Conservation (phyloP, 2,888 invertebrate species). For the Temnothorax ravouxi region DNA sequence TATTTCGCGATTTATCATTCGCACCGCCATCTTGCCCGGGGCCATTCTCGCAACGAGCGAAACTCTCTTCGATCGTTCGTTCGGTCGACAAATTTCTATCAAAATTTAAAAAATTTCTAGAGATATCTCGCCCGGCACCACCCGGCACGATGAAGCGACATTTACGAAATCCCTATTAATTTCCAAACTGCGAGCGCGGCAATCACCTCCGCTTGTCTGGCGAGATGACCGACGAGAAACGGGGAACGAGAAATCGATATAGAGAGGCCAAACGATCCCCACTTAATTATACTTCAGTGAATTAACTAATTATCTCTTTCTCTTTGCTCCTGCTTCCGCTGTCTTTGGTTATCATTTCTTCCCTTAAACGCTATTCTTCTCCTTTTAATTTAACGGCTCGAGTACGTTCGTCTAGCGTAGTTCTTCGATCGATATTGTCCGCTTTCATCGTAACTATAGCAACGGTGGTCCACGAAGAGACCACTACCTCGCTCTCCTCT, state of each 20-base stretch:
- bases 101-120: not conserved
- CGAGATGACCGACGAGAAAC: constrained; percentile 14
- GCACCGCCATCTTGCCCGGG: constrained; percentile 54
- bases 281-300: constrained; percentile 76
- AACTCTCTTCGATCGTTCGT: constrained; percentile 13
- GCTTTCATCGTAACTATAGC: constrained; percentile 82
- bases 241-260: constrained; percentile 30
- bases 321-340: constrained; percentile 22
- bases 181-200: constrained; percentile 40
- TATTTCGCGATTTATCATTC: constrained; percentile 68
- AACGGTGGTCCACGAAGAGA: constrained; percentile 78
- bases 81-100: constrained; percentile 17
- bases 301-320: constrained; percentile 78
- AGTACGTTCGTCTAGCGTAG: constrained; percentile 78
- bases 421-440: constrained; percentile 81
- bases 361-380: constrained; percentile 63
- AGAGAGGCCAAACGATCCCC: constrained; percentile 57
- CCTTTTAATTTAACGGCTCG: constrained; percentile 70
- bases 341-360: constrained; percentile 35
- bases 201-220: not conserved
- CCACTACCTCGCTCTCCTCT: constrained; percentile 53
- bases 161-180: constrained; percentile 46
- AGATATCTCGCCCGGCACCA: not conserved
- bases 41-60: constrained; percentile 25
- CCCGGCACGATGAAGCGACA: constrained; percentile 10